A percentile compares a stretch with the other conserved stretches of the same genome.
phyloP scores from a whole-genome alignment of 2,113 vertebrate genomes.

The Onychostoma macrolepis region DNA sequence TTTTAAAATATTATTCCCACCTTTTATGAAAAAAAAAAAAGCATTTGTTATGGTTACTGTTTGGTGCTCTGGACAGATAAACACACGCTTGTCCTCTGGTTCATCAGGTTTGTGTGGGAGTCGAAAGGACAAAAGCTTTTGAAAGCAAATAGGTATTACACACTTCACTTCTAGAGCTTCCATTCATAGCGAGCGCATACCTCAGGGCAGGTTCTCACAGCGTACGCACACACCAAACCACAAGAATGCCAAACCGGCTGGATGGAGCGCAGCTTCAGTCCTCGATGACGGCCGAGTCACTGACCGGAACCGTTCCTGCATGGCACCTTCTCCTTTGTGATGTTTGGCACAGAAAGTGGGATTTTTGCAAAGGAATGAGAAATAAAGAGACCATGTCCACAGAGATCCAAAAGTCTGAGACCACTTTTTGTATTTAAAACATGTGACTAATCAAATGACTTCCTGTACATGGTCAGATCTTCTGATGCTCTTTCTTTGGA shows the following conservation, averaged over 20 bases:
- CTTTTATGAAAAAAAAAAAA: neutral
- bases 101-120: conserved; percentile 4
- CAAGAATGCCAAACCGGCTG: conserved; percentile 46
- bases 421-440: neutral
- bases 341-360: conserved; percentile 61
- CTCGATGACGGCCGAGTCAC: neutral
- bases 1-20: neutral
- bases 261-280: neutral
- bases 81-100: neutral
- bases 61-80: neutral
- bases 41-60: conserved; percentile 1
- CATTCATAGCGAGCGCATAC: neutral
- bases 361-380: conserved; percentile 58
- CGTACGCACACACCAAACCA: conserved; percentile 15
- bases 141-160: neutral
- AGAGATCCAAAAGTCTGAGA: neutral
- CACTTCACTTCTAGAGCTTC: neutral
- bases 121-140: neutral
- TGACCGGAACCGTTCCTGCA: conserved; percentile 27
- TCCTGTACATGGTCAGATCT: neutral
- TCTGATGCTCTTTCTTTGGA: neutral
- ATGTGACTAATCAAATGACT: neutral
- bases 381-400: neutral
- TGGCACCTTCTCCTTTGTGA: conserved; percentile 51
- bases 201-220: conserved; percentile 30